phyloP scores from a whole-genome alignment of 1,140 invertebrate species.

The Polypedilum pembai region DNA sequence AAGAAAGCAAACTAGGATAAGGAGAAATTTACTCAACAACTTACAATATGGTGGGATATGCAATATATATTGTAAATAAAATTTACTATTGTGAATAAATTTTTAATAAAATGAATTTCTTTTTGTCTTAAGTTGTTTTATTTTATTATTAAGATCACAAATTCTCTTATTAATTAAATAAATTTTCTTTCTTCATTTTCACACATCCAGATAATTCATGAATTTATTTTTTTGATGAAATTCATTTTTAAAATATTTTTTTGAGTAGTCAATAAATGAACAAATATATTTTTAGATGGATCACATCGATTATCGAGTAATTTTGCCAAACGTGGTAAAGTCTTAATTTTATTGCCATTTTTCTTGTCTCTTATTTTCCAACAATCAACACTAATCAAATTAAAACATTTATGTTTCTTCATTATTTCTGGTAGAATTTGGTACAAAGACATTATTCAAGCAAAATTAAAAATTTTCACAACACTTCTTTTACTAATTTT shows the following conservation, averaged over 20 bases:
- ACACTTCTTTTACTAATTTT: background rate
- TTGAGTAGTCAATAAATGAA: background rate
- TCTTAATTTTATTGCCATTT: background rate
- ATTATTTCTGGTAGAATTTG: background rate
- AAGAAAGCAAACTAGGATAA: too few relatives aligned
- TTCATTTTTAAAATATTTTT: background rate
- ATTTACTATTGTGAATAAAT: too few relatives aligned
- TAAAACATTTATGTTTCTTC: background rate
- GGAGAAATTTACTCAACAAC: background rate
- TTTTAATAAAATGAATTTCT: too few relatives aligned
- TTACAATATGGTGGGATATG: background rate
- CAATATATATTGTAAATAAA: too few relatives aligned
- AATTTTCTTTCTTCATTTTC: background rate
- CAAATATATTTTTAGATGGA: conserved; percentile 8
- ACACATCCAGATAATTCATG: background rate
- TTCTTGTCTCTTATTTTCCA: background rate
- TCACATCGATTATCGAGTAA: background rate
- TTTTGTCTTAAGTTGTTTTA: background rate
- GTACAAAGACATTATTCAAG: background rate
- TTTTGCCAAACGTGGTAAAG: conserved; percentile 26
- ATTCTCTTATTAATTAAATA: background rate
- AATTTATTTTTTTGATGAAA: background rate
- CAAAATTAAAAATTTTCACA: background rate
- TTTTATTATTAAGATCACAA: background rate
- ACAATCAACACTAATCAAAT: background rate